These are phyloP conservation scores for Zoroaster sp. DNA, from an alignment of 53 echinoderm and acorn worm genomes.

Conservation along the genomic window DNA sequence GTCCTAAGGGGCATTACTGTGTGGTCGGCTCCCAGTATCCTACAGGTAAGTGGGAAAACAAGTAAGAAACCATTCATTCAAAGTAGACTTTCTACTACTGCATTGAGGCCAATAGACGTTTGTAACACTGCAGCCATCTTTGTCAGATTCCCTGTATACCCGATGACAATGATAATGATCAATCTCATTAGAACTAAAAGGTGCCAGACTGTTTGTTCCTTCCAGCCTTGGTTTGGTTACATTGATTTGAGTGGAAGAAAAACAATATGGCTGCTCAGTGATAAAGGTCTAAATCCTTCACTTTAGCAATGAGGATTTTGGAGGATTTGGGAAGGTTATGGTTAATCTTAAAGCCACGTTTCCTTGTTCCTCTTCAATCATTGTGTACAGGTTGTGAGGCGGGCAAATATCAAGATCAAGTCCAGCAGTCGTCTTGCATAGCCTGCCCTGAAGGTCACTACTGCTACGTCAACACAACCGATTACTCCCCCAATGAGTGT, in stretches of 20 bases:
- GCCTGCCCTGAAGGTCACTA: conserved; percentile 89
- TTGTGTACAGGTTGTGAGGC: conserved; percentile 75
- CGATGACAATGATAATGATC: no score
- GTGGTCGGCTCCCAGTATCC: conserved; percentile 74
- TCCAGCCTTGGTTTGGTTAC: no score
- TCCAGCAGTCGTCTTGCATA: conserved; percentile 60
- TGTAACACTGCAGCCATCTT: no score
- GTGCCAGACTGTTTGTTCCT: no score
- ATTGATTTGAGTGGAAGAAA: no score
- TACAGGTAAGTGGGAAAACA: conserved; percentile 53
- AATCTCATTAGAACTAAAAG: no score
- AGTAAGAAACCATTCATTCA: no score
- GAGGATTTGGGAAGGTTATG: no score
- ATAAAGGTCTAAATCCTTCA: no score
- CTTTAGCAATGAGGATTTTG: no score
- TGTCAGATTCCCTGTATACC: no score
- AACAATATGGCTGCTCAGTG: no score
- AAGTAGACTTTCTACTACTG: not conserved
- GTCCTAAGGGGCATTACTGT: conserved; percentile 92
- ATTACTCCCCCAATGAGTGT: conserved; percentile 84
- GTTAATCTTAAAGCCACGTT: not conserved
- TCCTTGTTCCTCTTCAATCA: not conserved
- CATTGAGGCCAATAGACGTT: not conserved
- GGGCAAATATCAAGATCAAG: conserved; percentile 81
- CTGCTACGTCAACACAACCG: conserved; percentile 95